Conservation (phyloP, 2,888 invertebrate species). For the Eucriotettix oculatus region DNA sequence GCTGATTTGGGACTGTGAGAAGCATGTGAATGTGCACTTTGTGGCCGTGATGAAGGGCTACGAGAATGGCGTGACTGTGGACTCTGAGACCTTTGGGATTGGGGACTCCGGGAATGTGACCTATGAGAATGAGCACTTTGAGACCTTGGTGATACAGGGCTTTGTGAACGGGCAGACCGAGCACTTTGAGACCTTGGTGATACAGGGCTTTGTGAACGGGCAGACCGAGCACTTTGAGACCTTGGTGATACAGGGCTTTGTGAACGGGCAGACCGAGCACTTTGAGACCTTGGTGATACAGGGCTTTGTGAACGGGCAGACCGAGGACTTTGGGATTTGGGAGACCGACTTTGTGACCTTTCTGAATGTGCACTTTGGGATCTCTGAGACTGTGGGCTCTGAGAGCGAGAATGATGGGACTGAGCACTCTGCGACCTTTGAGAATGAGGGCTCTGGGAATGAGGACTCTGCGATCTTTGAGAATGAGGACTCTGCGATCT, state of each 20-base stretch:
- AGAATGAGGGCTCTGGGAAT: conserved; percentile 3
- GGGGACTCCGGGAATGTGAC: conserved; percentile 3
- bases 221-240: too few relatives aligned
- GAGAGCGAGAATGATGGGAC: neutral
- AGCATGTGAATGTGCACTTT: conserved; percentile 1
- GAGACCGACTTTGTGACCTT: neutral
- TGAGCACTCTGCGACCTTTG: neutral
- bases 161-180: too few relatives aligned
- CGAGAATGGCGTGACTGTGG: neutral
- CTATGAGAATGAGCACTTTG: conserved; percentile 1
- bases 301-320: conserved; percentile 2
- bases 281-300: neutral
- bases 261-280: too few relatives aligned
- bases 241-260: conserved; percentile 2
- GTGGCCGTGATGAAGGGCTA: neutral
- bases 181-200: too few relatives aligned
- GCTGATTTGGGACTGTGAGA: neutral
- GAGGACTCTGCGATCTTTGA: too few relatives aligned
- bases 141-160: too few relatives aligned
- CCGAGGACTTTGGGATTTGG: neutral
- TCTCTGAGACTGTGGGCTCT: neutral
- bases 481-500: conserved; percentile 20
- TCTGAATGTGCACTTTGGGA: conserved; percentile 1
- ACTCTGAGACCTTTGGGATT: neutral
- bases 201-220: too few relatives aligned